These are phyloP conservation scores for Babylonia areolata DNA, from an alignment of 1,140 invertebrate species.

Conservation along the genomic window DNA sequence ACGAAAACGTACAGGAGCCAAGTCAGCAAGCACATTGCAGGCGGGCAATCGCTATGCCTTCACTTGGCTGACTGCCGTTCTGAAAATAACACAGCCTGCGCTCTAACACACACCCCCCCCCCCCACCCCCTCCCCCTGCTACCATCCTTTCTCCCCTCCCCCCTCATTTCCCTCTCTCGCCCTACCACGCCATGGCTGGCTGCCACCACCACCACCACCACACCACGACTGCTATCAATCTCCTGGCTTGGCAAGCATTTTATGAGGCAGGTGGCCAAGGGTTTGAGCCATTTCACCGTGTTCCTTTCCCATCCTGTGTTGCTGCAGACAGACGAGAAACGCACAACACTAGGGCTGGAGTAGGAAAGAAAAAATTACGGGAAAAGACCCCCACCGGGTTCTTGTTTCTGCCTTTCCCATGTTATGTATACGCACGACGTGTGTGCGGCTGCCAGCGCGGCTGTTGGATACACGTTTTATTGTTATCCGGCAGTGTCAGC, in stretches of 20 bases:
- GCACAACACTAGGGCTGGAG: no score
- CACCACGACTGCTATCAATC: not conserved
- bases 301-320: no score
- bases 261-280: conserved; percentile 26
- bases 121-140: not conserved
- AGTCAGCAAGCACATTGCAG: not conserved
- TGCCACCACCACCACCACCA: not conserved
- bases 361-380: no score
- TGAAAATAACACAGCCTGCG: not conserved
- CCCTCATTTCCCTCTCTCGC: not conserved
- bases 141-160: not conserved
- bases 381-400: no score
- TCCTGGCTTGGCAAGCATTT: conserved; percentile 15
- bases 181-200: not conserved
- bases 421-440: no score
- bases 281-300: no score
- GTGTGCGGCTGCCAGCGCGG: no score
- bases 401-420: no score
- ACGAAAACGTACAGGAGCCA: not conserved
- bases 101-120: not conserved
- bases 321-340: no score
- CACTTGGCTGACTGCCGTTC: not conserved
- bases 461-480: no score
- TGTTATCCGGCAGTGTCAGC: no score
- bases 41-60: not conserved